Conservation (phyloP, 2,113 vertebrate species). For the Ciconia maguari region DNA sequence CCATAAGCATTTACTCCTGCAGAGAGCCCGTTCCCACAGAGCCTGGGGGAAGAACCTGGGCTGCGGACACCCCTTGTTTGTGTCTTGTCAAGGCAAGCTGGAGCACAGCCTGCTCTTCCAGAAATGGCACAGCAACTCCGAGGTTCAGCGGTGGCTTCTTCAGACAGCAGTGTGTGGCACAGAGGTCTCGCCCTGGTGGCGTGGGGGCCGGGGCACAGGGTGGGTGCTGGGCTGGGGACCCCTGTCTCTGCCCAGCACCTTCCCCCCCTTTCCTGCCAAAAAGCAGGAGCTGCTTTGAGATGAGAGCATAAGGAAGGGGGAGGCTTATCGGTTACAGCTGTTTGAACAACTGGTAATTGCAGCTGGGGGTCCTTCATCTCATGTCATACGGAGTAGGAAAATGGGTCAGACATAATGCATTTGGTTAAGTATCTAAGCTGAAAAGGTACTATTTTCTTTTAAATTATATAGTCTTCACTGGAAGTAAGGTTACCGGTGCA, state of each 20-base stretch:
- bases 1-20: background rate
- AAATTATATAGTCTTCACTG: slow-evolving; percentile 66
- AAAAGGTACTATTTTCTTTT: slow-evolving; percentile 75
- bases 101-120: background rate
- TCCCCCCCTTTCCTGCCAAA: background rate
- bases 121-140: background rate
- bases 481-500: slow-evolving; percentile 65
- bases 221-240: background rate
- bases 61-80: too few species aligned
- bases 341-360: slow-evolving; percentile 46
- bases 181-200: background rate
- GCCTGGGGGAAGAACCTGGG: too few species aligned
- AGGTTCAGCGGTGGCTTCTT: background rate
- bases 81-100: background rate
- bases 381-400: slow-evolving; percentile 52
- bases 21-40: background rate
- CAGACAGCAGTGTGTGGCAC: rapidly evolving
- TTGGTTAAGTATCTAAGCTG: slow-evolving; percentile 72
- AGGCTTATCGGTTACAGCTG: slow-evolving; percentile 25
- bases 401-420: slow-evolving; percentile 65
- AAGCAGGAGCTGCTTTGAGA: background rate
- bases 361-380: slow-evolving; percentile 35
- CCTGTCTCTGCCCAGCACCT: background rate
- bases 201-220: rapidly evolving
- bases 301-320: background rate